Percentiles rank a stretch among this genome's conserved stretches.
Evolutionary conservation across 1,140 invertebrate genomes (phyloP).

Genomic region (Drosophila nannoptera): DNA sequence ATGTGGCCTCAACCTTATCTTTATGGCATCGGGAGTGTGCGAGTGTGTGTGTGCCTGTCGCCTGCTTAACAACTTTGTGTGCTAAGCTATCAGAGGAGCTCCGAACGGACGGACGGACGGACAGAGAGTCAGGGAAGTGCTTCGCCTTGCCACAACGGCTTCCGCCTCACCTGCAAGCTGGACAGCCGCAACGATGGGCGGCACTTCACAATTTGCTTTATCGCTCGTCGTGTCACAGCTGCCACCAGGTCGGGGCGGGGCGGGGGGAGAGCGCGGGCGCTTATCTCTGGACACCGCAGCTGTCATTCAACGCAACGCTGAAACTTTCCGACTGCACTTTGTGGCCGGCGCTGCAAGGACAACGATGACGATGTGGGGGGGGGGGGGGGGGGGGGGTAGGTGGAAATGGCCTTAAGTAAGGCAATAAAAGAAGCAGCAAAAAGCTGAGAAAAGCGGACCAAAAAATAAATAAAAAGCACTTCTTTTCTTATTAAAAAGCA

Average conservation of each 20-base stretch:
- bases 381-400: no score
- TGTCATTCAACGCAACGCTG: constrained; percentile 59
- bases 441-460: not conserved
- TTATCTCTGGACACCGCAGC: constrained; percentile 68
- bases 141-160: constrained; percentile 8
- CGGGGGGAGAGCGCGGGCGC: constrained; percentile 29
- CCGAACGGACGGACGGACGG: constrained; percentile 34
- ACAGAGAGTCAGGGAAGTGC: constrained; percentile 8
- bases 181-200: not conserved
- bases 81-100: constrained; percentile 37
- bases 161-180: constrained; percentile 39
- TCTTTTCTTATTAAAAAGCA: constrained; percentile 75
- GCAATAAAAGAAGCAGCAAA: constrained; percentile 10
- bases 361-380: no score
- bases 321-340: constrained; percentile 64
- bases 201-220: constrained; percentile 42
- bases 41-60: constrained; percentile 5
- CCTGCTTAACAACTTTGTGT: constrained; percentile 32
- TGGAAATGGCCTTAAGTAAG: constrained; percentile 33
- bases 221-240: constrained; percentile 32
- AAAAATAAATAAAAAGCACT: constrained; percentile 78
- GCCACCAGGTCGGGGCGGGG: constrained; percentile 8
- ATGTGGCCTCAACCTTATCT: constrained; percentile 55
- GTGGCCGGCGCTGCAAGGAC: constrained; percentile 16
- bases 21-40: constrained; percentile 60